These are phyloP conservation scores for Takifugu rubripes DNA, from an alignment of 2,797 vertebrate species.

Conservation along the genomic window DNA sequence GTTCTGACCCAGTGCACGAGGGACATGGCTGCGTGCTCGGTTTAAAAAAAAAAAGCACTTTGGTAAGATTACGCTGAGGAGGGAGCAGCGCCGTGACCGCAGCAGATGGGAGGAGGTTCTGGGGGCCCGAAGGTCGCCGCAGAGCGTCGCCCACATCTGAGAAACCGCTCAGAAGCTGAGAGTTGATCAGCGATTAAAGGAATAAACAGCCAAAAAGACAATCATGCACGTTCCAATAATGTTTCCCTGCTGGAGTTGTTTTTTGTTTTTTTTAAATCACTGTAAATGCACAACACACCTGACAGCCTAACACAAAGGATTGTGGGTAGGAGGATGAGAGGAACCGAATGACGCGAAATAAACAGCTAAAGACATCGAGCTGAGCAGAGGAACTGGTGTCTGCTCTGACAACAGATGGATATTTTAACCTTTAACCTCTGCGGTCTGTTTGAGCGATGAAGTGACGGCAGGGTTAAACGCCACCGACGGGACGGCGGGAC, in stretches of 20 bases:
- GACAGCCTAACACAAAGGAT: conserved; percentile 1
- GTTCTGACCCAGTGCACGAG: conserved; percentile 27
- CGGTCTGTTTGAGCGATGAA: no score
- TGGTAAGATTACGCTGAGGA: conserved; percentile 48
- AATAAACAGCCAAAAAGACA: conserved; percentile 9
- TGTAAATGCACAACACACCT: no score
- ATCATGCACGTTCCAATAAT: conserved; percentile 7
- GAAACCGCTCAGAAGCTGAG: conserved; percentile 34
- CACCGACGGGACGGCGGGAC: conserved; percentile 26
- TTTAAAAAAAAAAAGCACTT: conserved; percentile 60
- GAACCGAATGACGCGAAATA: no score
- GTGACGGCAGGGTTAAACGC: no score
- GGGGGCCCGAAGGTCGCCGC: conserved; percentile 53
- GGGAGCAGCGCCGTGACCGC: conserved; percentile 37
- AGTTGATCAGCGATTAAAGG: conserved; percentile 19
- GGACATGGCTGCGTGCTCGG: neutral
- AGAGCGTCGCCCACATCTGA: conserved; percentile 30
- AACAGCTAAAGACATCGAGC: no score
- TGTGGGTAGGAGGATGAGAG: no score
- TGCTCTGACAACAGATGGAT: no score
- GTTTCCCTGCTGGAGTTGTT: conserved; percentile 20
- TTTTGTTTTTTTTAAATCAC: no score
- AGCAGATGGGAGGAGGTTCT: conserved; percentile 25
- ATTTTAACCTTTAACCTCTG: no score
- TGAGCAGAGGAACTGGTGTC: no score